Evolutionary conservation across 2,113 vertebrate species (phyloP), one percentile per base, ranked within the genome.

Genomic region (Callospermophilus lateralis): DNA sequence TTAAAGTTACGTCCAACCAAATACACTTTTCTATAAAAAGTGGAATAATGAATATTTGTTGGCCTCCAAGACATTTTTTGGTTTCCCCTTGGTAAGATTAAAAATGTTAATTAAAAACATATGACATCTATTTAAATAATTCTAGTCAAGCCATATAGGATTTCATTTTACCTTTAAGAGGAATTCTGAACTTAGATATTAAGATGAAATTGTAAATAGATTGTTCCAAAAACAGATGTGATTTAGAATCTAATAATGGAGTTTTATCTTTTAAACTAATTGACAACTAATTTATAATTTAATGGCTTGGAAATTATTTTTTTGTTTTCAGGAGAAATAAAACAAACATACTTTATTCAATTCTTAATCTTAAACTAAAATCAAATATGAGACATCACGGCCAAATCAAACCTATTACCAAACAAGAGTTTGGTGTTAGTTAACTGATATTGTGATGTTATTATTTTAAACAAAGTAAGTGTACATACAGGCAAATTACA

Each of bases 1-100:
- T 92, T 95, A 63, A 97, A 96, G 95, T 93, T 70, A 20, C 1
- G 51, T 97, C 22, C 77, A 95, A 72, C n/a, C n/a, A 19, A 97
- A 83, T 51, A 73, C 0, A 76, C 96, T 53, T 51, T 51, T 51
- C 48, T 51, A 51, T 51, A 51, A 51, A 53, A 53, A 22, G 61
- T 93, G 94, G 89, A 94, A 30, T 4, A 51, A 90, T 58, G 6
- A 81, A 6, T 19, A 97, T 90, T 96, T 81, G 32, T 87, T 78
- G 80, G 26, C 5, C 8, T 95, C 97, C 86, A 63, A 17, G 42
- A 34, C 48, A 17, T 17, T 76, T 92, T 0, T 92, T 86, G 42
- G 0, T 74, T 89, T 67, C 5, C 79, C 8, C 16, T 53, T 84
- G 26, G 74, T 76, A 94, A 89, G 20, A 96, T 13, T 51, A 68